Percentiles rank a stretch among this genome's conserved stretches.
phyloP scores from a whole-genome alignment of 1,140 invertebrate genomes.

The Melitaea cinxia region DNA sequence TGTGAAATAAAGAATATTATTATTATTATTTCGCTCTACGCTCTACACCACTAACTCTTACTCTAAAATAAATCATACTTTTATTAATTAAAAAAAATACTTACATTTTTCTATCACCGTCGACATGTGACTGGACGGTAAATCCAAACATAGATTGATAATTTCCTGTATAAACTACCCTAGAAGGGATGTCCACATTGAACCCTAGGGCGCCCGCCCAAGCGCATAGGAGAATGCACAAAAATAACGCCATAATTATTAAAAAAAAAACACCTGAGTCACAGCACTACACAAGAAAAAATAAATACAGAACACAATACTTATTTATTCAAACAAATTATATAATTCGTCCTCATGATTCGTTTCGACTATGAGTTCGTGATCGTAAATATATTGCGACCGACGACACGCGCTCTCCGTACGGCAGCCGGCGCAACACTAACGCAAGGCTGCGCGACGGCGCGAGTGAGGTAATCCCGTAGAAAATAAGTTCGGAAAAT shows the following conservation, averaged over 20 bases:
- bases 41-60: no score
- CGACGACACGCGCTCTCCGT: slow-evolving; percentile 37
- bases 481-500: slow-evolving; percentile 62
- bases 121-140: slow-evolving; percentile 71
- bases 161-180: slow-evolving; percentile 72
- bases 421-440: slow-evolving; percentile 53
- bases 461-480: slow-evolving; percentile 57
- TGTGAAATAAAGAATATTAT: no score
- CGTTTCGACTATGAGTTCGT: slow-evolving; percentile 69
- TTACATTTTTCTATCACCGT: slow-evolving; percentile 72
- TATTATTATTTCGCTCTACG: no score
- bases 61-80: no score
- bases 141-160: slow-evolving; percentile 76
- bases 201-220: slow-evolving; percentile 61
- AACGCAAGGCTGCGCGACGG: slow-evolving; percentile 39
- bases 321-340: slow-evolving; percentile 56
- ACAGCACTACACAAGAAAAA: slow-evolving; percentile 55
- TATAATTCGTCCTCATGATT: slow-evolving; percentile 75
- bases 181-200: slow-evolving; percentile 76
- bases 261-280: slow-evolving; percentile 43
- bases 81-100: slow-evolving; percentile 37
- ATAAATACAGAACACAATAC: slow-evolving; percentile 31
- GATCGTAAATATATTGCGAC: slow-evolving; percentile 42
- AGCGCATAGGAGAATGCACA: slow-evolving; percentile 39
- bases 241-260: slow-evolving; percentile 60